These are phyloP conservation scores for Xylota segnis DNA, from an alignment of 2,888 invertebrate species.

Conservation along the genomic window DNA sequence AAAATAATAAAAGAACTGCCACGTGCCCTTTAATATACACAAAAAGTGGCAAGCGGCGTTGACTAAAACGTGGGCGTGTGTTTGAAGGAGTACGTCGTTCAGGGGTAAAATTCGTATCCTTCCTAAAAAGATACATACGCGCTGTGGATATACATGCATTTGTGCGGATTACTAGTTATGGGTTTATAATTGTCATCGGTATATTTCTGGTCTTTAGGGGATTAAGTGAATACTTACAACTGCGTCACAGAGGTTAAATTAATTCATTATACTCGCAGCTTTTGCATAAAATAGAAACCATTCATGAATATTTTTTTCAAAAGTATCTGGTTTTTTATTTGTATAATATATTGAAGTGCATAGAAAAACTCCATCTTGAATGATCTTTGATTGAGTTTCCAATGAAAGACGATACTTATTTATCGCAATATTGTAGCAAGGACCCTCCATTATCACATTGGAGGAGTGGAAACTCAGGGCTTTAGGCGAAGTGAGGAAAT, in stretches of 20 bases:
- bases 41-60: conserved; percentile 70
- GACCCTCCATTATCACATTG: no score
- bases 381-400: no score
- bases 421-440: no score
- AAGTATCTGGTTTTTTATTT: no score
- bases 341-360: no score
- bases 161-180: conserved; percentile 40
- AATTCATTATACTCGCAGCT: neutral
- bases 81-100: conserved; percentile 3
- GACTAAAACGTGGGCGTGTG: conserved; percentile 62
- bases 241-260: conserved; percentile 10
- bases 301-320: no score
- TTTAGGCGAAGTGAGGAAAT: no score
- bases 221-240: conserved; percentile 19
- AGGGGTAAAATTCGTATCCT: conserved; percentile 31
- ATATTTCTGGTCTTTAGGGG: conserved; percentile 4
- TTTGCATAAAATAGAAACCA: neutral
- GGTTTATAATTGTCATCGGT: conserved; percentile 43
- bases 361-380: no score
- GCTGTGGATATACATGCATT: conserved; percentile 5
- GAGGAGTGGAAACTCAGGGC: no score
- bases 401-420: no score
- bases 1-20: conserved; percentile 17
- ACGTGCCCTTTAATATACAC: conserved; percentile 66
- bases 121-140: conserved; percentile 30